Base-by-base conservation (phyloP, 1,140 invertebrate genomes). In the Brachionus sp. region DNA sequence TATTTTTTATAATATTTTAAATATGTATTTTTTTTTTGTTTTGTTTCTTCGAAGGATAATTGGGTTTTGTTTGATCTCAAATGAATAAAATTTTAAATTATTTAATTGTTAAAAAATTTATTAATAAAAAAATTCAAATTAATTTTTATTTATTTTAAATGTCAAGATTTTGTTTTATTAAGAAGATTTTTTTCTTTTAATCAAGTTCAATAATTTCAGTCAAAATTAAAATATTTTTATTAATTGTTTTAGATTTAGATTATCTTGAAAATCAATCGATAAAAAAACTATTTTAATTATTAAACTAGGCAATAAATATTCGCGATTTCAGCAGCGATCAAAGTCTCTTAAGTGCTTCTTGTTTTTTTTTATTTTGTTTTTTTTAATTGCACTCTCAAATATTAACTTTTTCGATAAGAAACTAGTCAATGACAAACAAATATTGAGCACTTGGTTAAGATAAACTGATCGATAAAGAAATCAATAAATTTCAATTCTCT, bases 331-430 rank as follows among this genome's bases (percentile, higher is more conserved):
- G 5, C 64, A 66, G 33, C 33, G 25, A 66, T 33, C 33, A 46
- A 75, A 75, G 42, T 75, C 70, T 75, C 70, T 75, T 75, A 75
- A 75, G 70, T 75, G 70, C 42, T 75, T 46, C 70, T 75, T 75
- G 16, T 46, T 70, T 39, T 39, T 33, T 70, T 70, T 37, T 29
- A 70, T 35, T 70, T 29, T 29, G 29, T 29, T 29, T 29, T 37
- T 33, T 70, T 70, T 37, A 39, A 70, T 37, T 70, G 16, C 39
- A 37, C 16, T 39, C 37, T 70, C 66, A 39, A 70, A 66, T 66
- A 66, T 66, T 66, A 66, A 66, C 25, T 66, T 66, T 66, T 7
- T 66, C 29, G 64, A 66, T 66, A 66, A 66, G 64, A 66, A 66
- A 33, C 64, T 66, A 66, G 64, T 66, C 33, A 66, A 37, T 33